These are phyloP conservation scores for Vollenhovia emeryi DNA, from an alignment of 1,140 invertebrate genomes.

Conservation along the genomic window DNA sequence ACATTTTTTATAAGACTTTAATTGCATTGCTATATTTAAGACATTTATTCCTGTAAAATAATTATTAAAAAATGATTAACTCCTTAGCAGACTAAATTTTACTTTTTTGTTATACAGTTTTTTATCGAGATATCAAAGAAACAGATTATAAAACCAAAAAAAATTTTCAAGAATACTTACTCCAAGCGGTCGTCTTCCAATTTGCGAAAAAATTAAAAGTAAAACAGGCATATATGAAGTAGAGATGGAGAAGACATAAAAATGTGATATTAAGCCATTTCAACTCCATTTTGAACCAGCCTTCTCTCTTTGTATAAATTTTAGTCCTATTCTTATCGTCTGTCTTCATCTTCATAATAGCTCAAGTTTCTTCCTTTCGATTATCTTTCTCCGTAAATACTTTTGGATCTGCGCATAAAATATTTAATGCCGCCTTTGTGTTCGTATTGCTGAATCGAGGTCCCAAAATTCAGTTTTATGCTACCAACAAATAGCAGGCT, in stretches of 20 bases:
- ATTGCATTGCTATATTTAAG: background rate
- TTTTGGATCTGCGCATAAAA: background rate
- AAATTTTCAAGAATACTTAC: slow-evolving; percentile 5
- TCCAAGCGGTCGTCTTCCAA: background rate
- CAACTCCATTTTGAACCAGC: background rate
- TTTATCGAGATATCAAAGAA: background rate
- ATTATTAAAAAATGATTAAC: background rate
- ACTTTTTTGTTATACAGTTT: background rate
- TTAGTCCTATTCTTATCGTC: background rate
- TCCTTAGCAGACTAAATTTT: background rate
- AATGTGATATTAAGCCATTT: background rate
- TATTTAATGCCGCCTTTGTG: background rate
- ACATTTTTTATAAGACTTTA: background rate
- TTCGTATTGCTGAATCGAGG: background rate
- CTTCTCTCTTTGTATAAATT: background rate
- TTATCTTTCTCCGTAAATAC: background rate
- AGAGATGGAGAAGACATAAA: background rate
- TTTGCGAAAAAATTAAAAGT: background rate
- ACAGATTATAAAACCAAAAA: background rate
- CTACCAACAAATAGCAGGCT: background rate
- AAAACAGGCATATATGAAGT: background rate
- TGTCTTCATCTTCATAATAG: background rate
- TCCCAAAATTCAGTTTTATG: background rate
- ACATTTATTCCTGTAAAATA: background rate
- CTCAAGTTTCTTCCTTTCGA: background rate